Percentiles rank a stretch among this genome's conserved stretches.
Conservation (phyloP, 1,140 invertebrate species). For the Cecropterus lyciades region DNA sequence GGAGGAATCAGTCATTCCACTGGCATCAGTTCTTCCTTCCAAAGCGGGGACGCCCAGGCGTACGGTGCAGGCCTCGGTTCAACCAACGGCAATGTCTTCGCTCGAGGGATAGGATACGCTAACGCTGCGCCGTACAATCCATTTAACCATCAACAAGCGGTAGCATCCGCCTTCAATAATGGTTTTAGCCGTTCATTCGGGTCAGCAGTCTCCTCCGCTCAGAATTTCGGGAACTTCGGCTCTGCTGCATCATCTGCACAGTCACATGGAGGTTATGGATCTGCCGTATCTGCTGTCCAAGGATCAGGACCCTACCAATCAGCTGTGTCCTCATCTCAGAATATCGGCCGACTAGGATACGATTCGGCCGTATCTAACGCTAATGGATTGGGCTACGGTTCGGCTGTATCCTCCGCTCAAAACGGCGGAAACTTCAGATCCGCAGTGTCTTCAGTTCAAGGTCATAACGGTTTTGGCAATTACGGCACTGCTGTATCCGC, state of each 20-base stretch:
- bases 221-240: constrained; percentile 55
- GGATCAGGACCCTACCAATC: constrained; percentile 44
- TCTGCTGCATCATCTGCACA: constrained; percentile 58
- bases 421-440: constrained; percentile 52
- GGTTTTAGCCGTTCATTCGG: constrained; percentile 38
- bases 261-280: constrained; percentile 48
- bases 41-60: constrained; percentile 61
- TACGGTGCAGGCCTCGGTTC: constrained; percentile 57
- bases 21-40: constrained; percentile 63
- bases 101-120: constrained; percentile 40
- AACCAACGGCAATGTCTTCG: constrained; percentile 47
- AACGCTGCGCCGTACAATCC: constrained; percentile 20
- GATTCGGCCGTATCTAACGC: constrained; percentile 51
- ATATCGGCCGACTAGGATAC: constrained; percentile 43
- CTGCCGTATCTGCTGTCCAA: constrained; percentile 46
- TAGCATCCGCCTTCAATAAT: constrained; percentile 31
- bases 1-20: constrained; percentile 68
- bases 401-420: constrained; percentile 55
- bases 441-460: constrained; percentile 54
- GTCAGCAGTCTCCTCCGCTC: constrained; percentile 48
- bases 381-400: constrained; percentile 50
- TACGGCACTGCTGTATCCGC: constrained; percentile 46
- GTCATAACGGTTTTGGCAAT: constrained; percentile 37
- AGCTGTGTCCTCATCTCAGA: constrained; percentile 51
- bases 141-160: constrained; percentile 18